Evolutionary conservation across 2,113 vertebrate genomes (phyloP).

Genomic region (Syrmaticus mikado): DNA sequence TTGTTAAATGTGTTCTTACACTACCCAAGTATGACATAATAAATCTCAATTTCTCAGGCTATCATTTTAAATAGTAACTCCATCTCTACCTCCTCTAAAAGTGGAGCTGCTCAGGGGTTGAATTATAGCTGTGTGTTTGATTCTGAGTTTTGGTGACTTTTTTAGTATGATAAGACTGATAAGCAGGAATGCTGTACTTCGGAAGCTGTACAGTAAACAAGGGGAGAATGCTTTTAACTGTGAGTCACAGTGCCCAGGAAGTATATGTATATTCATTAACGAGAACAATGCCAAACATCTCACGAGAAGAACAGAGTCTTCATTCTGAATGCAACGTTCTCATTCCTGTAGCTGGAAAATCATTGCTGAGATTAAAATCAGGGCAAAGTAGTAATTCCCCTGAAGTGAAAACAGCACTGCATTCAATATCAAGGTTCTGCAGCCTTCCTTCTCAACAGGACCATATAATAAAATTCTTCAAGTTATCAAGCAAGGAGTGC

Average conservation of each 20-base stretch:
- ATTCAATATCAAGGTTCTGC: neutral
- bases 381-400: neutral
- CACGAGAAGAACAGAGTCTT: neutral
- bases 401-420: neutral
- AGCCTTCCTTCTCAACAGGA: neutral
- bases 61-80: neutral
- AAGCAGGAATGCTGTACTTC: neutral
- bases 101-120: neutral
- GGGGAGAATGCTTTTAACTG: neutral
- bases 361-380: neutral
- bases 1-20: neutral
- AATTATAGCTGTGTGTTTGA: neutral
- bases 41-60: neutral
- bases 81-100: neutral
- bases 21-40: neutral
- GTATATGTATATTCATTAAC: neutral
- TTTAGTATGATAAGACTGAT: neutral
- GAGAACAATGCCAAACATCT: neutral
- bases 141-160: neutral
- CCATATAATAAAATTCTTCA: neutral
- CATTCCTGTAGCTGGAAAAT: neutral
- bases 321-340: neutral
- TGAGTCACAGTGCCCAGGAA: neutral
- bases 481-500: neutral
- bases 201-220: neutral